Evolutionary conservation across 1,140 invertebrate species (phyloP).

Genomic region (Himalopsyche phryganea): DNA sequence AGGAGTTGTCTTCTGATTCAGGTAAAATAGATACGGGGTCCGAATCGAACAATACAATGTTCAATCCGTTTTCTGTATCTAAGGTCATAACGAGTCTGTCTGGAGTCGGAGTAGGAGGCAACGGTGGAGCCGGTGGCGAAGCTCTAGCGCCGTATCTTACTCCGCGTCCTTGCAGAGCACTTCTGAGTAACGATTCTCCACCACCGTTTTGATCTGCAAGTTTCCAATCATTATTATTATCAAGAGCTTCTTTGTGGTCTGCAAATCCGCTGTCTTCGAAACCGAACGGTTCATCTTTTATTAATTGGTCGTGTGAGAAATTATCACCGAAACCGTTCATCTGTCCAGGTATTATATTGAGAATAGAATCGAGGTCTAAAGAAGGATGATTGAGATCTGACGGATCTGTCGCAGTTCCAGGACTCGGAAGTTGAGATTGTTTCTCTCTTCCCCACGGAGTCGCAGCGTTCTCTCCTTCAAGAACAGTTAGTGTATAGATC

Average conservation of each 20-base stretch:
- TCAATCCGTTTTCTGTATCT: slow-evolving; percentile 40
- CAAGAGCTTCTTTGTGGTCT: slow-evolving; percentile 58
- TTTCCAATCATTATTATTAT: slow-evolving; percentile 79
- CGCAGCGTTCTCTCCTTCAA: slow-evolving; percentile 58
- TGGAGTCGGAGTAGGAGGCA: slow-evolving; percentile 47
- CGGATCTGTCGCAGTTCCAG: slow-evolving; percentile 44
- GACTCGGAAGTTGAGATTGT: slow-evolving; percentile 58
- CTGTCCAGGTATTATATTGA: slow-evolving; percentile 55
- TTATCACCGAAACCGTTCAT: slow-evolving; percentile 55
- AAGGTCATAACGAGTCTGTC: slow-evolving; percentile 43
- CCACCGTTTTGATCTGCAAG: slow-evolving; percentile 65
- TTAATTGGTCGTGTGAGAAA: slow-evolving; percentile 46
- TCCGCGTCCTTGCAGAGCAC: slow-evolving; percentile 72
- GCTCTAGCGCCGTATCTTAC: slow-evolving; percentile 56
- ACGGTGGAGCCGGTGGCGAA: slow-evolving; percentile 43
- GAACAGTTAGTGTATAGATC: slow-evolving; percentile 65
- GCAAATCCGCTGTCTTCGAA: slow-evolving; percentile 64
- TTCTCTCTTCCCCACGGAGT: slow-evolving; percentile 51
- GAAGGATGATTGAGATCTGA: slow-evolving; percentile 50
- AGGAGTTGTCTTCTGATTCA: slow-evolving; percentile 56
- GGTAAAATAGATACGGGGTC: slow-evolving; percentile 43
- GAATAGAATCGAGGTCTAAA: slow-evolving; percentile 62
- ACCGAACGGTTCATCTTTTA: slow-evolving; percentile 58
- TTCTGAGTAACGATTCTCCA: slow-evolving; percentile 72
- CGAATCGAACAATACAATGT: slow-evolving; percentile 47